phyloP scores from a whole-genome alignment of 2,113 vertebrate species.

The Otolemur garnettii region DNA sequence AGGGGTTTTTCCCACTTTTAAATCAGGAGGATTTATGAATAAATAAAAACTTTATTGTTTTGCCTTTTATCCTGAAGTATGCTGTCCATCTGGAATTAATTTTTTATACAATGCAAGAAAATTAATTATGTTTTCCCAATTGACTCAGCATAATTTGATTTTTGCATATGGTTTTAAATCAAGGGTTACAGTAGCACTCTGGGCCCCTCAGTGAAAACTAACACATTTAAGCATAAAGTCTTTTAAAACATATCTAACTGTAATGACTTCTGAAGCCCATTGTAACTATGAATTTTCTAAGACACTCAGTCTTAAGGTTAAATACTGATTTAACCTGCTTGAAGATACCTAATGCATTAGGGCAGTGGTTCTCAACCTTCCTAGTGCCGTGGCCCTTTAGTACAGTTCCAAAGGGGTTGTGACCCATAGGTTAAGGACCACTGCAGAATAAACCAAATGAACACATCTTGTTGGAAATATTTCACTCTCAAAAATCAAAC shows the following conservation, averaged over 20 bases:
- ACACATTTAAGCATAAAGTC: slow-evolving; percentile 36
- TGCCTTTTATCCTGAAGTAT: background rate
- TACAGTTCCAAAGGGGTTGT: too few species aligned
- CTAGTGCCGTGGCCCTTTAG: too few species aligned
- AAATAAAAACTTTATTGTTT: background rate
- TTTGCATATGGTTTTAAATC: background rate
- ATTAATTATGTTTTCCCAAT: slow-evolving; percentile 11
- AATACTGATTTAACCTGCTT: background rate
- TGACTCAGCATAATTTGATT: background rate
- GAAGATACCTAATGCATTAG: background rate
- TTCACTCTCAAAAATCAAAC: slow-evolving; percentile 31
- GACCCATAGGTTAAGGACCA: too few species aligned
- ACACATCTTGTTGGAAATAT: background rate
- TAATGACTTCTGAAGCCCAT: background rate
- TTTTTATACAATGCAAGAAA: background rate
- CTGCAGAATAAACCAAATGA: slow-evolving; percentile 29
- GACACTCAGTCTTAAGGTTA: background rate
- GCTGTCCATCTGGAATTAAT: background rate
- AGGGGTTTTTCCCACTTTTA: background rate
- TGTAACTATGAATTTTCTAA: background rate
- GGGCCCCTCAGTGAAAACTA: background rate
- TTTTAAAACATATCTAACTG: background rate
- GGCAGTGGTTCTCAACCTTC: too few species aligned
- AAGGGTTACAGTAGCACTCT: background rate
- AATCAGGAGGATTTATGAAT: background rate